Percentiles rank a stretch among this genome's conserved stretches.
Conservation (phyloP, 2,797 vertebrate species). For the Acanthopagrus latus region DNA sequence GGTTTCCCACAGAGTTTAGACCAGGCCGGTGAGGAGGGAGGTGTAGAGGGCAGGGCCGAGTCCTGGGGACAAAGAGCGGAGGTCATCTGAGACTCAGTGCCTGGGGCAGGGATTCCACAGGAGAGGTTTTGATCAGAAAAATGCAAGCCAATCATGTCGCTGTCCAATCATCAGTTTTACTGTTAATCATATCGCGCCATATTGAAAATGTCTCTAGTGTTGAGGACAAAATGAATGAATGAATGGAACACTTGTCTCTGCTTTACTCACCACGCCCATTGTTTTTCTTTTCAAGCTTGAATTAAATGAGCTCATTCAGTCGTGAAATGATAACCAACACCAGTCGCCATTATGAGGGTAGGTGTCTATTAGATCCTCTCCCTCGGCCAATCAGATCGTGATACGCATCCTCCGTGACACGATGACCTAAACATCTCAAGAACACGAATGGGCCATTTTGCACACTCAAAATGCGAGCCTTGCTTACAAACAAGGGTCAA, state of each 20-base stretch:
- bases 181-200: not conserved
- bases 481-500: slow-evolving; percentile 78
- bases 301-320: slow-evolving; percentile 48
- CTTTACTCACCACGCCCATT: not conserved
- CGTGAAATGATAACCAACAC: slow-evolving; percentile 54
- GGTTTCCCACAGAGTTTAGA: slow-evolving; percentile 82
- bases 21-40: slow-evolving; percentile 59
- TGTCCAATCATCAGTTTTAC: not conserved
- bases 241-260: not conserved
- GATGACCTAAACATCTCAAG: slow-evolving; percentile 67
- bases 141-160: slow-evolving; percentile 13
- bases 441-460: slow-evolving; percentile 73
- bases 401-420: slow-evolving; percentile 65
- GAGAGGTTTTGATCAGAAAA: slow-evolving; percentile 50
- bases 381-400: slow-evolving; percentile 39
- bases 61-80: slow-evolving; percentile 71
- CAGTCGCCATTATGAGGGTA: slow-evolving; percentile 40
- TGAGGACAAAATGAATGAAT: not conserved
- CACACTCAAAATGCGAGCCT: slow-evolving; percentile 59
- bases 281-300: slow-evolving; percentile 22
- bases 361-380: slow-evolving; percentile 71
- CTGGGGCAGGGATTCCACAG: slow-evolving; percentile 41
- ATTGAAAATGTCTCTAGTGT: not conserved
- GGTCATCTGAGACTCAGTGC: slow-evolving; percentile 68
- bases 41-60: slow-evolving; percentile 62